These are phyloP conservation scores for Stegophylla sp. DNA, from an alignment of 2,888 invertebrate genomes.

Conservation along the genomic window DNA sequence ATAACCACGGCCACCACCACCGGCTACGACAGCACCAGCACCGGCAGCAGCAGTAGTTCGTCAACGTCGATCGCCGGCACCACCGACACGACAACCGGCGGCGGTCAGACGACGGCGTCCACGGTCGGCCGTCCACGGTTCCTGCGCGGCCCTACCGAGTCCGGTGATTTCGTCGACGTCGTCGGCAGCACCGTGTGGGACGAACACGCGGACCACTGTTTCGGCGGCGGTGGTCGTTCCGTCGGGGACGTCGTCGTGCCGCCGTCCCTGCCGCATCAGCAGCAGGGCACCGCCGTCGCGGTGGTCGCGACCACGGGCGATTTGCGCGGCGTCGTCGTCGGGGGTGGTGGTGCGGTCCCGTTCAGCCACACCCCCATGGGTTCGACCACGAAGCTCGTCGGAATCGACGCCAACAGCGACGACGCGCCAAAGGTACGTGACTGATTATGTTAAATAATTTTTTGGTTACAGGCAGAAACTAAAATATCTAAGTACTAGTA, in stretches of 20 bases:
- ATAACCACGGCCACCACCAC: neutral
- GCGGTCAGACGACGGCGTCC: neutral
- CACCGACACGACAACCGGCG: constrained; percentile 2
- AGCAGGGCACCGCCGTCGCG: constrained; percentile 8
- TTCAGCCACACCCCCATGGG: constrained; percentile 62
- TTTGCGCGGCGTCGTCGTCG: constrained; percentile 41
- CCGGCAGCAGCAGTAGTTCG: neutral
- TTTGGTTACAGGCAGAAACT: too few species aligned
- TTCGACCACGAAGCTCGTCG: constrained; percentile 63
- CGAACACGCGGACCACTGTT: neutral
- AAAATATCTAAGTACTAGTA: too few species aligned
- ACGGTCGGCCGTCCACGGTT: neutral
- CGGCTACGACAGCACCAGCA: neutral
- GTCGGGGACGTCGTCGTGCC: neutral
- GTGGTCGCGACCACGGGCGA: constrained; percentile 28
- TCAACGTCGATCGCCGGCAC: neutral
- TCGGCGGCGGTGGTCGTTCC: neutral
- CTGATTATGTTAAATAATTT: too few species aligned
- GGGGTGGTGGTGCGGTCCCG: constrained; percentile 60
- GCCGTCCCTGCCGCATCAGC: too few species aligned
- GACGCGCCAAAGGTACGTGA: constrained; percentile 56
- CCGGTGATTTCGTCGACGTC: neutral
- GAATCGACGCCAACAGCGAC: constrained; percentile 60
- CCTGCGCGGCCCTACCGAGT: neutral
- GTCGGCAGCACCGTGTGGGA: constrained; percentile 13